phyloP scores from a whole-genome alignment of 2,797 vertebrate species.

The Aldrovandia affinis region DNA sequence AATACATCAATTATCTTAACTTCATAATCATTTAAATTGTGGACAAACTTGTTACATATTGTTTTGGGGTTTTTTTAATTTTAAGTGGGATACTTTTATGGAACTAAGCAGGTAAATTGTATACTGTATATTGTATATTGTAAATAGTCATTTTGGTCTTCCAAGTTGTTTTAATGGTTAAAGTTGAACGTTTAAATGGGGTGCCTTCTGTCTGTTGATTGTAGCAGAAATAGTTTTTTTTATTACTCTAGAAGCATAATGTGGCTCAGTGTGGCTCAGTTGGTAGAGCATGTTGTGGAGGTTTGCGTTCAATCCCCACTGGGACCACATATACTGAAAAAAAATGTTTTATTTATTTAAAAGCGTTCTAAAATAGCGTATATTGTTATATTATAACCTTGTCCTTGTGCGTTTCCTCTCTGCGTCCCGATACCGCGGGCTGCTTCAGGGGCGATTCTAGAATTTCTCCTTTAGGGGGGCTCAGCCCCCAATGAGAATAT shows the following conservation, averaged over 20 bases:
- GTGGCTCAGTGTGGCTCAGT: too few relatives aligned
- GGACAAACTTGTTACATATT: background rate
- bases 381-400: too few relatives aligned
- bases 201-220: background rate
- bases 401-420: background rate
- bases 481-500: too few relatives aligned
- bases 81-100: background rate
- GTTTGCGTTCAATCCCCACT: too few relatives aligned
- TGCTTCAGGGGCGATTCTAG: too few relatives aligned
- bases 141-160: background rate
- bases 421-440: background rate
- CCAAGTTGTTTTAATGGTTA: background rate
- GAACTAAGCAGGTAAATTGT: background rate
- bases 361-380: too few relatives aligned
- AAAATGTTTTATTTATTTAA: too few relatives aligned
- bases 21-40: background rate
- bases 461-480: too few relatives aligned
- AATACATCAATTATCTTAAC: background rate
- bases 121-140: background rate
- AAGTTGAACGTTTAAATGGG: background rate
- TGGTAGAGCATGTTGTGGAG: too few relatives aligned
- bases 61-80: background rate
- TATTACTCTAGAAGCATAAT: slow-evolving; percentile 42
- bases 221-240: slow-evolving; percentile 34
- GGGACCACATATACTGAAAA: too few relatives aligned